Base-by-base conservation (phyloP, 1,140 invertebrate species). In the Asobara japonica region DNA sequence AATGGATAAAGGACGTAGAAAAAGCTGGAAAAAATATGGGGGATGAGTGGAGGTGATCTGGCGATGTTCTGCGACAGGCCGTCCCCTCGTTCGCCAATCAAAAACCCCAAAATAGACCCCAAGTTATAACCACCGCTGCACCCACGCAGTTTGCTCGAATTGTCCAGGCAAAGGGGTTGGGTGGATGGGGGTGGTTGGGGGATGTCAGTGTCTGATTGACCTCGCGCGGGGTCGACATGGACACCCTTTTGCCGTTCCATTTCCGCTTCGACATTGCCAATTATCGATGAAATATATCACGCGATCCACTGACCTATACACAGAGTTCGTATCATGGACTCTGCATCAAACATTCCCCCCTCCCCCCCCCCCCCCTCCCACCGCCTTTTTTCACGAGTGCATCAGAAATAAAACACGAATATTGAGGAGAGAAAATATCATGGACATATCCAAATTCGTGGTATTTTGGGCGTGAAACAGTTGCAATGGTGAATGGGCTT, bases 281-380 rank as follows among this genome's bases (percentile, higher is more conserved):
- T 71, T 71, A 71, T 71, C 27, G 69, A 61, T 64, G 41, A 65
- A 71, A 71, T 71, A 71, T 64, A 71, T 71, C 60, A 45, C 61
- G 60, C 48, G 61, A 71, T 64, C 69, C 61, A 71, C 69, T 64
- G 60, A 65, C 69, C 69, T 71, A 60, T 71, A 25, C 56, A 13
- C 27, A 11, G n/a, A n/a, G 51, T 11, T 67, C 36, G 18, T 64
- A 71, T 65, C 62, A 41, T 45, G 51, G 51, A 56, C 51, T 56
- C 18, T 10, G 22, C 51, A 56, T 56, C 20, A 56, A 56, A 56
- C 22, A 25, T 56, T 56, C 25, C 25, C 16, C n/a, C n/a, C n/a
- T n/a, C n/a, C n/a, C n/a, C n/a, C n/a, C n/a, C n/a, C n/a, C n/a
- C n/a, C n/a, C n/a, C n/a, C n/a, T n/a, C n/a, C n/a, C n/a, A n/a